These are phyloP conservation scores for Caranx ignobilis DNA, from an alignment of 2,113 vertebrate species.

Conservation along the genomic window DNA sequence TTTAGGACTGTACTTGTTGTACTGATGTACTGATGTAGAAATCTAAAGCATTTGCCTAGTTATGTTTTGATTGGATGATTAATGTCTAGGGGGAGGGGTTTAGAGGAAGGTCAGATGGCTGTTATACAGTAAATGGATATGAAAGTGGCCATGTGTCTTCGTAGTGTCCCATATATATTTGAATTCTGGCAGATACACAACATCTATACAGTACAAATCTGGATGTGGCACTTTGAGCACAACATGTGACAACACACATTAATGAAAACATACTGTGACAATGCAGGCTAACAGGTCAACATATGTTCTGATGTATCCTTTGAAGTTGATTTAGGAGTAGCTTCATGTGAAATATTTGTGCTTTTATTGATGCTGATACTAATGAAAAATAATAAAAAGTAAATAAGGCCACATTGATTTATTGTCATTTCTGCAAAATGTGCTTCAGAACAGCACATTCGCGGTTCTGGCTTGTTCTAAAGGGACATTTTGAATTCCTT, in stretches of 20 bases:
- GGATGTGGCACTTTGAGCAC: slow-evolving; percentile 40
- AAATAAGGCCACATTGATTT: slow-evolving; percentile 64
- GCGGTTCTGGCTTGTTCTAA: slow-evolving; percentile 24
- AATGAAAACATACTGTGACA: slow-evolving; percentile 30
- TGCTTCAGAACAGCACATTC: slow-evolving; percentile 35
- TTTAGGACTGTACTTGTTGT: not conserved
- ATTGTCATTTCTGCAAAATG: slow-evolving; percentile 30
- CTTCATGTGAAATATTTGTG: slow-evolving; percentile 36
- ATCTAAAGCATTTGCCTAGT: not conserved
- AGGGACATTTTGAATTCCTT: slow-evolving; percentile 35
- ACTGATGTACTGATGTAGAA: not conserved
- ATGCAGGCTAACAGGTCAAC: slow-evolving; percentile 24
- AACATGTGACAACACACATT: slow-evolving; percentile 27
- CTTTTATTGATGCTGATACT: slow-evolving; percentile 35
- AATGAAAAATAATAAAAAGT: slow-evolving; percentile 42
- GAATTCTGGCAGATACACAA: slow-evolving; percentile 35
- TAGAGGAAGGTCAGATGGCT: slow-evolving; percentile 11
- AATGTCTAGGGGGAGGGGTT: not conserved
- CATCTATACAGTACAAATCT: slow-evolving; percentile 29
- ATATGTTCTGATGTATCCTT: slow-evolving; percentile 12
- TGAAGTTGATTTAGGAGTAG: not conserved
- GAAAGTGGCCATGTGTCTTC: not conserved
- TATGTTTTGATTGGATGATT: not conserved
- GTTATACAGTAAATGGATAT: not conserved
- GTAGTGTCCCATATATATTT: slow-evolving; percentile 5